These are phyloP conservation scores for Drosophila punjabiensis DNA, from an alignment of 1,140 invertebrate species.

Conservation along the genomic window DNA sequence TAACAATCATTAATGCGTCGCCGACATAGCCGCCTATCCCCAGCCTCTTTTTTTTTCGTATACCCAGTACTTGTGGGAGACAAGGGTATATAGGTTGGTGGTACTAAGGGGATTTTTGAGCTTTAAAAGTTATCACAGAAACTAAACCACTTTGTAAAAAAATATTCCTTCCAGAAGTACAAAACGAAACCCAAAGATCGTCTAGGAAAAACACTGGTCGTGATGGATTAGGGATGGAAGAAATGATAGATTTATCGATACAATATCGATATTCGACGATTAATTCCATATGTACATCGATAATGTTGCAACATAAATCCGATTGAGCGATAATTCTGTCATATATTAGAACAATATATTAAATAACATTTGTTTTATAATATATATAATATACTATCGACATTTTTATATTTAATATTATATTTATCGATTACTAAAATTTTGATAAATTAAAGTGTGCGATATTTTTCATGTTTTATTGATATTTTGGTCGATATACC, in stretches of 20 bases:
- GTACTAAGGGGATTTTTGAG: not conserved
- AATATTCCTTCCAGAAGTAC: not conserved
- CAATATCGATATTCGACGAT: no score
- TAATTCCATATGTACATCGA: no score
- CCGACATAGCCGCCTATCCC: slow-evolving; percentile 55
- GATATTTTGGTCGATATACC: no score
- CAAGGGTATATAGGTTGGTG: not conserved
- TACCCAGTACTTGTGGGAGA: not conserved
- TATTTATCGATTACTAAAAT: not conserved
- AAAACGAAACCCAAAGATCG: not conserved
- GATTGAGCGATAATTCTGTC: not conserved
- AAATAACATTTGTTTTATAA: not conserved
- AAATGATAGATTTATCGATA: not conserved
- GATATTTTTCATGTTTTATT: not conserved
- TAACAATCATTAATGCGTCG: slow-evolving; percentile 84
- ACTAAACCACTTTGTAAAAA: not conserved
- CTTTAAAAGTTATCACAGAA: not conserved
- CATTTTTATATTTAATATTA: not conserved
- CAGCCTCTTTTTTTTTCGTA: not conserved
- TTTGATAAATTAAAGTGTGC: not conserved
- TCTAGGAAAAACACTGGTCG: not conserved
- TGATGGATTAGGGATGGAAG: not conserved
- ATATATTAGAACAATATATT: not conserved
- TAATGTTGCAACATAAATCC: not conserved
- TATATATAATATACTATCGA: not conserved